phyloP scores from a whole-genome alignment of 2,888 invertebrate species.

The Ganaspis brasiliensis region DNA sequence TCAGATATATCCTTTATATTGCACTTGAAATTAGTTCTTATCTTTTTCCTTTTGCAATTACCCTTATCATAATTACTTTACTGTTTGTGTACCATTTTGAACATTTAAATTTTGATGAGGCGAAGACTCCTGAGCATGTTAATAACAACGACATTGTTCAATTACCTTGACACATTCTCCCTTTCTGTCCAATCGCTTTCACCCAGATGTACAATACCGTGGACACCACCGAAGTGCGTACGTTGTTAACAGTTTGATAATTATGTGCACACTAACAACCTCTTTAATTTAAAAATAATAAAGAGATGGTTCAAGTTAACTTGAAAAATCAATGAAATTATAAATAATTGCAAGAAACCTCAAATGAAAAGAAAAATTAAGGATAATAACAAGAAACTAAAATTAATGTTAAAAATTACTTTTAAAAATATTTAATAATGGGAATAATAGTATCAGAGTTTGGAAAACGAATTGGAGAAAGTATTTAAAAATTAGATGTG shows the following conservation, averaged over 20 bases:
- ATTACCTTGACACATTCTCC: conserved; percentile 60
- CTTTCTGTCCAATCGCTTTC: conserved; percentile 68
- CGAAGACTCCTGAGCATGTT: conserved; percentile 63
- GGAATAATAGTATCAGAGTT: too few relatives aligned
- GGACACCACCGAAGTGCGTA: conserved; percentile 72
- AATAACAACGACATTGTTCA: conserved; percentile 51
- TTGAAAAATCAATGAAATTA: neutral
- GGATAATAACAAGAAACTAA: neutral
- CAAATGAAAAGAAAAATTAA: neutral
- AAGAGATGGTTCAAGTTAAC: neutral
- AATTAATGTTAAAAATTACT: too few relatives aligned
- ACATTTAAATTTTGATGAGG: neutral
- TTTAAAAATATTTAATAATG: too few relatives aligned
- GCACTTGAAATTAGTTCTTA: too few relatives aligned
- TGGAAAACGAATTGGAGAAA: too few relatives aligned
- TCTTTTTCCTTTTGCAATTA: too few relatives aligned
- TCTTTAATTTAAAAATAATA: neutral
- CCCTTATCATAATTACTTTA: too few relatives aligned
- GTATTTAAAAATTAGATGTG: too few relatives aligned
- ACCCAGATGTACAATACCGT: conserved; percentile 72
- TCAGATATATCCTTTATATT: too few relatives aligned
- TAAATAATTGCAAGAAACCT: too few relatives aligned
- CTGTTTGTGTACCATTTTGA: too few relatives aligned
- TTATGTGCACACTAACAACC: conserved; percentile 20
- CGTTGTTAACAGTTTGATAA: conserved; percentile 35